These are phyloP conservation scores for Zosterops lateralis DNA, from an alignment of 2,113 vertebrate genomes.

Conservation along the genomic window DNA sequence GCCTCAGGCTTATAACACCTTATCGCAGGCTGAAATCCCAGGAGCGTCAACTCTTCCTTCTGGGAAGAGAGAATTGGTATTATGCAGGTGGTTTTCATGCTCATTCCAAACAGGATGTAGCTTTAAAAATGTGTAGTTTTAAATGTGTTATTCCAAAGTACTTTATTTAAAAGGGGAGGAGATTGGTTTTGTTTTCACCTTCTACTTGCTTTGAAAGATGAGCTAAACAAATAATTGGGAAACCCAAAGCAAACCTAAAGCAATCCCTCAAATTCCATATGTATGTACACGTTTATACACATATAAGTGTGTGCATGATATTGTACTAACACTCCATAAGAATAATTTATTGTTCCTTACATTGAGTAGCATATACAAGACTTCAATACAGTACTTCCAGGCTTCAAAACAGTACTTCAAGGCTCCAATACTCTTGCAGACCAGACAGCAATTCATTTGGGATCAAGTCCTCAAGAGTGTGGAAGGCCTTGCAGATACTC, in stretches of 20 bases:
- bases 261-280: neutral
- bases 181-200: neutral
- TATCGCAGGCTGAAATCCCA: neutral
- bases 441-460: neutral
- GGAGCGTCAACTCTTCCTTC: neutral
- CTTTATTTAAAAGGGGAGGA: neutral
- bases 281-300: neutral
- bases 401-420: neutral
- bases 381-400: neutral
- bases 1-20: neutral
- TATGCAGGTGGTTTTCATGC: neutral
- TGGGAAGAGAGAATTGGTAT: neutral
- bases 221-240: neutral
- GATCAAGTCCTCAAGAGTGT: neutral
- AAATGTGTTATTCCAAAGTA: neutral
- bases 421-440: neutral
- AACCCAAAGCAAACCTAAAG: neutral
- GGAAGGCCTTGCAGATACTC: neutral
- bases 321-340: neutral
- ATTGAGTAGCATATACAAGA: neutral
- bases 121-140: neutral
- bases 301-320: rapidly evolving
- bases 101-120: neutral
- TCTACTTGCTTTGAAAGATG: neutral
- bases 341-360: neutral